Base-by-base conservation (phyloP, 2,113 vertebrate species). In the Eidolon helvum region DNA sequence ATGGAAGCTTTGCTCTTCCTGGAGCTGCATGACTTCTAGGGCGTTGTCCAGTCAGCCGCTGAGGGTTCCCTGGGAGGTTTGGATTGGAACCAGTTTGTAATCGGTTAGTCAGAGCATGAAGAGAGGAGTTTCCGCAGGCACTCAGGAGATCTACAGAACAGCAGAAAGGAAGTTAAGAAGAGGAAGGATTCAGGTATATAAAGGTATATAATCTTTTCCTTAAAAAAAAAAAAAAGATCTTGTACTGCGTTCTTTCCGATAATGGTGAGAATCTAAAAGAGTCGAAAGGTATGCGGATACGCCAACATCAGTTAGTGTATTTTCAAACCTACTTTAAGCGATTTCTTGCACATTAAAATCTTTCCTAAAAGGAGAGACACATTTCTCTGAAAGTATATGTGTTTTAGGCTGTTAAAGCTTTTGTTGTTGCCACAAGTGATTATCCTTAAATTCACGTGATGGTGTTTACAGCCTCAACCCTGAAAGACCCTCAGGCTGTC, bases 61-160 rank as follows among this genome's bases (percentile, higher is more conserved):
- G 12, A 86, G 66, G 61, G 43, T 50, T 10, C 0, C 45, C 14
- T 72, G 40, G 69, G 40, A 92, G 77, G 40, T 72, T 97, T 66
- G 50, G 66, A 12, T 94, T 78, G 55, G 98, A 78, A 96, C 3
- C 40, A 72, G 50, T 96, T 96, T 96, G 87, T 90, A 94, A 92
- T 88, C 97, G 91, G 66, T 98, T 97, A 97, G 86, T 94, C 94
- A 75, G 45, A 33, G 84, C 45, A 53, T 77, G 97, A 87, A 87
- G 80, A 97, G 53, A 87, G 93, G 95, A 77, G 83, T 90, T 96
- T 96, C 87, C 71, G 0, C 50, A 74, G 85, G 22, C 84, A 92
- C 86, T 91, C 74, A 66, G 91, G 87, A 71, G 97, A 95, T 94
- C 59, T 93, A 95, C 90, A 98, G 45, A 80, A 91, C 94, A 88